Conservation (phyloP, 2,888 invertebrate species). For the Leucozona laternaria region DNA sequence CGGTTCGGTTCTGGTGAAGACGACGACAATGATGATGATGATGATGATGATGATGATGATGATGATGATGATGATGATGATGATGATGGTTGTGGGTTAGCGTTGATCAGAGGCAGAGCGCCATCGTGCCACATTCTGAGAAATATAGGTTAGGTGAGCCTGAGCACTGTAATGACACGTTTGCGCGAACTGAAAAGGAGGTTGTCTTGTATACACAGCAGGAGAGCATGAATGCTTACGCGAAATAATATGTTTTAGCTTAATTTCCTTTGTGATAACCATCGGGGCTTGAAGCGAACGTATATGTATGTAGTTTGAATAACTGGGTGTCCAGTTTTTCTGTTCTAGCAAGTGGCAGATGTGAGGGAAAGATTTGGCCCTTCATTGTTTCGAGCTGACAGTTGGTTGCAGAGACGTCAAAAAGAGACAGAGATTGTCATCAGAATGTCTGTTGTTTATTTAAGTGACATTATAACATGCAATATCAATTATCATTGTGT, state of each 20-base stretch:
- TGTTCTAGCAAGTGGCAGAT: background rate
- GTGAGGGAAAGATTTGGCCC: background rate
- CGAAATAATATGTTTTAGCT: conserved; percentile 57
- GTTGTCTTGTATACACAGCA: conserved; percentile 35
- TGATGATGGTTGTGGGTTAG: conserved; percentile 18
- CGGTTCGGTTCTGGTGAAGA: background rate
- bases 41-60: background rate
- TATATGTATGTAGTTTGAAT: conserved; percentile 29
- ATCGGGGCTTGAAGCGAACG: conserved; percentile 31
- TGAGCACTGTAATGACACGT: conserved; percentile 51
- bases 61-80: background rate
- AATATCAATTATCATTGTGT: background rate
- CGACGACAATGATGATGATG: background rate
- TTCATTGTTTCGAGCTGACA: background rate
- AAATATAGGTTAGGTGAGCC: conserved; percentile 58
- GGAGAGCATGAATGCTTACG: conserved; percentile 50
- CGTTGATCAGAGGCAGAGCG: conserved; percentile 40
- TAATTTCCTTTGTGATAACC: conserved; percentile 45
- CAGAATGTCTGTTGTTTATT: background rate
- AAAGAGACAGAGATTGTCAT: background rate
- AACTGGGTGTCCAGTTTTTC: conserved; percentile 26
- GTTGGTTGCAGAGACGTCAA: background rate
- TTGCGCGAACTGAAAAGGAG: conserved; percentile 45
- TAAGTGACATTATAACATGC: background rate
- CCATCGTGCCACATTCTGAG: conserved; percentile 47